Evolutionary conservation across 2,797 vertebrate genomes (phyloP).

Genomic region (Carapus acus): DNA sequence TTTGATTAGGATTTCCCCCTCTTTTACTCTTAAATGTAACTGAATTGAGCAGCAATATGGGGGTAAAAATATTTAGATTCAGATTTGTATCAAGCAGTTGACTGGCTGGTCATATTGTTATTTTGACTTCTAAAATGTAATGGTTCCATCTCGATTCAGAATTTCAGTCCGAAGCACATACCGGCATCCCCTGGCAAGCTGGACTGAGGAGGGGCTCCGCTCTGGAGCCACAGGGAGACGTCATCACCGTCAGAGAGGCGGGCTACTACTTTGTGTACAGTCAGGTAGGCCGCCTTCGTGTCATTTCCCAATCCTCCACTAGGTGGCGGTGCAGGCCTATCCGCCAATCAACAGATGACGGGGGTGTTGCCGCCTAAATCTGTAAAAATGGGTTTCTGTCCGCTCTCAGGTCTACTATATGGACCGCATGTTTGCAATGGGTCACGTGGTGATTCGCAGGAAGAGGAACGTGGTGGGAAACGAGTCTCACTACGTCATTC

Average conservation of each 20-base stretch:
- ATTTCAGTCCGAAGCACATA: constrained; percentile 68
- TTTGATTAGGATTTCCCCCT: no score
- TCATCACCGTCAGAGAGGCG: constrained; percentile 83
- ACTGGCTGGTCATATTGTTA: no score
- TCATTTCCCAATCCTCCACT: constrained; percentile 34
- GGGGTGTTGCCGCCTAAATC: background rate
- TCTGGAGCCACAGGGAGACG: constrained; percentile 78
- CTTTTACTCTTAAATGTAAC: no score
- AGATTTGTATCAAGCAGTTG: no score
- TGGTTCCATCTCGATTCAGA: constrained; percentile 43
- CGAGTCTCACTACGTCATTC: constrained; percentile 80
- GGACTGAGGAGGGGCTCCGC: constrained; percentile 85
- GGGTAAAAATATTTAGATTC: no score
- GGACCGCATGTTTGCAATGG: constrained; percentile 86
- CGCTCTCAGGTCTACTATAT: constrained; percentile 84
- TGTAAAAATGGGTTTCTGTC: constrained; percentile 9
- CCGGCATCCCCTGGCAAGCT: constrained; percentile 86
- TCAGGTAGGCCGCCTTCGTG: constrained; percentile 72
- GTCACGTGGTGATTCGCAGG: constrained; percentile 87
- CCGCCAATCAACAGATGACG: background rate
- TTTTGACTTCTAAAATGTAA: background rate
- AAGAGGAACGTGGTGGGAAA: constrained; percentile 87
- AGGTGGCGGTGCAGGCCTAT: constrained; percentile 35
- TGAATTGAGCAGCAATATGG: no score
- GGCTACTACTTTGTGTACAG: constrained; percentile 95